phyloP scores from a whole-genome alignment of 2,797 vertebrate species.

The Falco novaeseelandiae region DNA sequence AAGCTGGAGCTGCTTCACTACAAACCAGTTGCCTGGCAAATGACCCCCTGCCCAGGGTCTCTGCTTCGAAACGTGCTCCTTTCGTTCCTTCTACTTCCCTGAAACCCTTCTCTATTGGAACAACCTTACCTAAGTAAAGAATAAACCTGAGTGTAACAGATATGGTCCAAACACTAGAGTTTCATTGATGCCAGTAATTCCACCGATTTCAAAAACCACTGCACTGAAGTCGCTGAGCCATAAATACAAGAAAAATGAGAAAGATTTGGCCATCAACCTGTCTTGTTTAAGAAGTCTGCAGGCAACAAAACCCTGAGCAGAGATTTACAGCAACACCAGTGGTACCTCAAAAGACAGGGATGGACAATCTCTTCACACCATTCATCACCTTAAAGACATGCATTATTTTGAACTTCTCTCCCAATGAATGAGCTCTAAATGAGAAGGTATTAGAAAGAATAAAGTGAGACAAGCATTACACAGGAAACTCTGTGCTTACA shows the following conservation, averaged over 20 bases:
- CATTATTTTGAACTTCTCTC: background rate
- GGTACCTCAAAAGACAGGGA: background rate
- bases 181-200: background rate
- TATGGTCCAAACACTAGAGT: background rate
- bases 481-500: background rate
- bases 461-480: background rate
- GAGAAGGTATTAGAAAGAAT: background rate
- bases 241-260: background rate
- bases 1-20: background rate
- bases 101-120: background rate
- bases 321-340: background rate
- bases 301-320: background rate
- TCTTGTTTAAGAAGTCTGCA: background rate
- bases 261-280: background rate
- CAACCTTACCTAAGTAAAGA: background rate
- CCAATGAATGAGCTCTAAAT: background rate
- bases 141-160: background rate
- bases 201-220: background rate
- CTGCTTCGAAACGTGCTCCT: background rate
- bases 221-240: background rate
- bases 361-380: background rate
- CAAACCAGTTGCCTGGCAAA: background rate
- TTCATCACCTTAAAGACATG: background rate
- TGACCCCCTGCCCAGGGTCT: background rate
- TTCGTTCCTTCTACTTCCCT: background rate